phyloP scores from a whole-genome alignment of 2,888 invertebrate species.

The Taenaris catops region DNA sequence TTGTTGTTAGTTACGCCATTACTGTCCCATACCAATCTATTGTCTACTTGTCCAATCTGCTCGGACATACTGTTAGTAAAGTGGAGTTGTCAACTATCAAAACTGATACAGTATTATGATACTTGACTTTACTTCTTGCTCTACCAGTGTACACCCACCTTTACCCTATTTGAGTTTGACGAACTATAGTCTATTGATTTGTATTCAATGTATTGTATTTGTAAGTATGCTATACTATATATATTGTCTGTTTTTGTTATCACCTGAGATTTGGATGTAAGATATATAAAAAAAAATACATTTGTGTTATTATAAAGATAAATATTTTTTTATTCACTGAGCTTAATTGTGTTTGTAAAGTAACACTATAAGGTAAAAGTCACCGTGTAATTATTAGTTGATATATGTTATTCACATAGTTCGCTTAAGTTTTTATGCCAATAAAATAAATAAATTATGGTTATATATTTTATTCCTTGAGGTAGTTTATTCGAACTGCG shows the following conservation, averaged over 20 bases:
- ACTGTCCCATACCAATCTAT: too few relatives aligned
- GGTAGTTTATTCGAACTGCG: conserved; percentile 18
- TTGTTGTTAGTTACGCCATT: too few relatives aligned
- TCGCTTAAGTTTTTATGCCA: conserved; percentile 68
- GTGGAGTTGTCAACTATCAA: too few relatives aligned
- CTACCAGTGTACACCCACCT: neutral
- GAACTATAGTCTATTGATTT: conserved; percentile 12
- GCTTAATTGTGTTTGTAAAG: conserved; percentile 54
- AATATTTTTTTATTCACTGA: conserved; percentile 65
- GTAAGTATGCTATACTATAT: conserved; percentile 24
- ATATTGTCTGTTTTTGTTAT: conserved; percentile 26
- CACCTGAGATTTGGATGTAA: conserved; percentile 29
- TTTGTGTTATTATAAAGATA: conserved; percentile 51
- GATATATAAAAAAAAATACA: conserved; percentile 43
- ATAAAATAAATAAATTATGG: conserved; percentile 41
- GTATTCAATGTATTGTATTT: conserved; percentile 22
- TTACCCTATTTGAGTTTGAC: conserved; percentile 1
- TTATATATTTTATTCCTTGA: conserved; percentile 15
- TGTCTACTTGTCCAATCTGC: too few relatives aligned
- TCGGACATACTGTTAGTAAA: too few relatives aligned
- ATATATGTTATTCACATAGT: conserved; percentile 41
- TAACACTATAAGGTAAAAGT: conserved; percentile 63
- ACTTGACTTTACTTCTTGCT: neutral
- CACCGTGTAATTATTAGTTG: conserved; percentile 53
- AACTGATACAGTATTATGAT: too few relatives aligned